Evolutionary conservation across 2,797 vertebrate species (phyloP).

Genomic region (Gambelia wislizenii): DNA sequence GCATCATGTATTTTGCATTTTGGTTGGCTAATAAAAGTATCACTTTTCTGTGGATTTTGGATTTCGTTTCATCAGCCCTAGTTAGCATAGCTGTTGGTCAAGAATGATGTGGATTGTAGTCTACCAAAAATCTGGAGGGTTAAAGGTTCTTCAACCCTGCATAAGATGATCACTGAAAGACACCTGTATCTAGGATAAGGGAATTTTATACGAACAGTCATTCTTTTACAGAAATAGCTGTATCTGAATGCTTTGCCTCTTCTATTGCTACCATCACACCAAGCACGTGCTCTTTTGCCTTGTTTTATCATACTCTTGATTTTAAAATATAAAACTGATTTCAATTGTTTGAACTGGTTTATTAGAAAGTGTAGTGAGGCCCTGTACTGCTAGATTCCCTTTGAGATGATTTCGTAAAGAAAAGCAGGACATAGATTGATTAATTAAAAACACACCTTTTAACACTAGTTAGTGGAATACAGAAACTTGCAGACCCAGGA

Average conservation of each 20-base stretch:
- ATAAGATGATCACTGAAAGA: neutral
- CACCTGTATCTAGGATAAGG: neutral
- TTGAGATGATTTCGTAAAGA: neutral
- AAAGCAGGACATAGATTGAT: neutral
- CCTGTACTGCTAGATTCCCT: neutral
- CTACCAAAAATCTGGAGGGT: too few species aligned
- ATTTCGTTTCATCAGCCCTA: too few species aligned
- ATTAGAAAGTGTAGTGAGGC: neutral
- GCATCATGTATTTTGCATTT: too few species aligned
- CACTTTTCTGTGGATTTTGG: too few species aligned
- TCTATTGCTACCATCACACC: neutral
- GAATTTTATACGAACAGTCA: neutral
- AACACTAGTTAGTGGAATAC: neutral
- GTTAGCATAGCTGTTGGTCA: too few species aligned
- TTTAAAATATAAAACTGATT: neutral
- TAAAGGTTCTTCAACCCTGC: too few species aligned
- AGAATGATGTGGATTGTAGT: too few species aligned
- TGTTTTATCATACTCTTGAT: too few species aligned
- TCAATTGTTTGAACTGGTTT: neutral
- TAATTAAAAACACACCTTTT: neutral
- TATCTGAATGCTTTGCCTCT: neutral
- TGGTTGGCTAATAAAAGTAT: too few species aligned
- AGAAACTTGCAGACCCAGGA: neutral
- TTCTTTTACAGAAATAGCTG: neutral
- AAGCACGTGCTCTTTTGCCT: too few species aligned